Evolutionary conservation across 2,888 invertebrate genomes (phyloP).

Genomic region (Heliconius aoede): DNA sequence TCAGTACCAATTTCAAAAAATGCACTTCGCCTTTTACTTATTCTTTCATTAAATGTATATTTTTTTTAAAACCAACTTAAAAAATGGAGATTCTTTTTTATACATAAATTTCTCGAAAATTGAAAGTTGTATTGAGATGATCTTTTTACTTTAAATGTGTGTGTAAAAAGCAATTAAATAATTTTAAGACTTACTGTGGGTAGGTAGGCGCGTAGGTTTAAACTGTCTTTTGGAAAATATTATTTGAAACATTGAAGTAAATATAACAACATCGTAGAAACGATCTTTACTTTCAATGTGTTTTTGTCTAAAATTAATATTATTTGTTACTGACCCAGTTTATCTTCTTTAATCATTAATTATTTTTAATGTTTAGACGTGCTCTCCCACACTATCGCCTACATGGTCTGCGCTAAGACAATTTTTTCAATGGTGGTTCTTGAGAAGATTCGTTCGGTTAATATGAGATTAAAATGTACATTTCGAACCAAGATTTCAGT

Average conservation of each 20-base stretch:
- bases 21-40: no score
- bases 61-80: no score
- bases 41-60: no score
- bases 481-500: no score
- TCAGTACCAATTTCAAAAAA: no score
- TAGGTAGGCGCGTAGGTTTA: neutral
- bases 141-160: no score
- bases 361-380: slow-evolving; percentile 28
- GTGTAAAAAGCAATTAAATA: neutral
- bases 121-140: no score
- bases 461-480: no score
- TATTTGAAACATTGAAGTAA: neutral
- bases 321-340: slow-evolving; percentile 35
- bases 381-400: slow-evolving; percentile 31
- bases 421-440: neutral
- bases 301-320: neutral
- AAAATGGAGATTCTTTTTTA: no score
- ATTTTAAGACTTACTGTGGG: neutral
- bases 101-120: no score
- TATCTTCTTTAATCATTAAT: slow-evolving; percentile 25
- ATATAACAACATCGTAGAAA: neutral
- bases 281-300: slow-evolving; percentile 4
- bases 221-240: neutral
- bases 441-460: neutral
- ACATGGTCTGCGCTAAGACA: slow-evolving; percentile 28